Percentiles rank a stretch among this genome's conserved stretches.
These are phyloP conservation scores for Leptinotarsa haldemani DNA, from an alignment of 2,888 invertebrate genomes.

Conservation along the genomic window DNA sequence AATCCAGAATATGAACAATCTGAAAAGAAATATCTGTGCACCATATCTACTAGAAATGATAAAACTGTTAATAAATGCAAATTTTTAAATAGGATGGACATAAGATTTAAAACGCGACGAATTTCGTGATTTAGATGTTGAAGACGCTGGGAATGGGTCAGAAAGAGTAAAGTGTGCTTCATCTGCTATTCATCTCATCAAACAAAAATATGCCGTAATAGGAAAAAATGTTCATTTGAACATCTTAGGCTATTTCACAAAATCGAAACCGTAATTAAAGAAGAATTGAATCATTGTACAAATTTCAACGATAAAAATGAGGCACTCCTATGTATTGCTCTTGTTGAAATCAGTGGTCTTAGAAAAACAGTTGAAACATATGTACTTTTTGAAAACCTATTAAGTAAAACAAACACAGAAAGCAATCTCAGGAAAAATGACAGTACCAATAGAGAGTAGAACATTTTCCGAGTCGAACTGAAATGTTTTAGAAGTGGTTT, in stretches of 20 bases:
- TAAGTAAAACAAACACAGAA: no score
- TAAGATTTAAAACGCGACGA: slow-evolving; percentile 12
- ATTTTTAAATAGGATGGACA: slow-evolving; percentile 16
- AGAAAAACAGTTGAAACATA: not conserved
- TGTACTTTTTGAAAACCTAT: slow-evolving; percentile 21
- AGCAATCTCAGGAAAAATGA: no score
- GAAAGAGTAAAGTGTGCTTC: not conserved
- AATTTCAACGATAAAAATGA: slow-evolving; percentile 10
- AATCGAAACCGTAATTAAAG: not conserved
- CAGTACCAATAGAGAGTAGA: no score
- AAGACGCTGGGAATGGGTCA: not conserved
- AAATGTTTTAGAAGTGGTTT: no score
- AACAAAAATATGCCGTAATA: no score
- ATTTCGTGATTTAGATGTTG: not conserved
- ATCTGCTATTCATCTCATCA: no score
- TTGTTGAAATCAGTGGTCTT: slow-evolving; percentile 17
- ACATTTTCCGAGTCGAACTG: no score
- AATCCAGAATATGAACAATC: not conserved
- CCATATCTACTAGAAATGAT: not conserved
- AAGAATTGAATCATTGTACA: no score
- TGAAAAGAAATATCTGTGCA: not conserved
- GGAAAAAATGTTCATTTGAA: not conserved
- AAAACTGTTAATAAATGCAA: slow-evolving; percentile 8
- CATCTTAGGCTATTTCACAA: slow-evolving; percentile 4
- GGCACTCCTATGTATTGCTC: slow-evolving; percentile 19